A percentile compares a stretch with the other conserved stretches of the same genome.
These are phyloP conservation scores for Haemorhous mexicanus DNA, from an alignment of 2,113 vertebrate species.

Conservation along the genomic window DNA sequence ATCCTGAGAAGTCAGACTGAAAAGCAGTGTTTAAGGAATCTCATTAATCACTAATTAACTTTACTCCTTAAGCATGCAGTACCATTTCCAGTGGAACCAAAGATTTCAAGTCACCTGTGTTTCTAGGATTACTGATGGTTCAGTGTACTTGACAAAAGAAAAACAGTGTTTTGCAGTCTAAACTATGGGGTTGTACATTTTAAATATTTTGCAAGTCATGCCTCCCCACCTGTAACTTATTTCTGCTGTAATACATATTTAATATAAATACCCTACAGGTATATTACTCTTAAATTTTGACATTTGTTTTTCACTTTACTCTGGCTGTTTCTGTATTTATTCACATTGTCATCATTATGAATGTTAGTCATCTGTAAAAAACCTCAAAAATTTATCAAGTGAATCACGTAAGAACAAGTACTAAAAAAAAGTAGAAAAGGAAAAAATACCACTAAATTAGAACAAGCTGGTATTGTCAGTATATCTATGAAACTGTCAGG, in stretches of 20 bases:
- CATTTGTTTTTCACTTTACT: background rate
- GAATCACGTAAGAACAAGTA: background rate
- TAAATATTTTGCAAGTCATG: background rate
- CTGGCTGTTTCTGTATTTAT: background rate
- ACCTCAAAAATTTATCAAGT: background rate
- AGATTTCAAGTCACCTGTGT: background rate
- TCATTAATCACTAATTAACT: slow-evolving; percentile 33
- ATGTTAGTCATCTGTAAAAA: background rate
- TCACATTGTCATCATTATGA: background rate
- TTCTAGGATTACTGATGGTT: background rate
- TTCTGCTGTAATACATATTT: background rate
- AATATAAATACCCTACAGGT: background rate
- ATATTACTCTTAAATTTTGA: background rate
- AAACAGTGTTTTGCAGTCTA: background rate
- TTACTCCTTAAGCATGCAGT: background rate
- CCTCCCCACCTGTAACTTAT: background rate
- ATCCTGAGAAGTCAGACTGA: background rate
- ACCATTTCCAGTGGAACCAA: slow-evolving; percentile 19
- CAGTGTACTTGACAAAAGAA: background rate
- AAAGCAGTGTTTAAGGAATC: background rate
- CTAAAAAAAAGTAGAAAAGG: background rate
- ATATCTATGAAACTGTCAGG: background rate
- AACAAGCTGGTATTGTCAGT: background rate
- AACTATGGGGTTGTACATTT: background rate
- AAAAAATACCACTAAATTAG: background rate